These are phyloP conservation scores for Xenopus petersii DNA, from an alignment of 2,797 vertebrate species.

Conservation along the genomic window DNA sequence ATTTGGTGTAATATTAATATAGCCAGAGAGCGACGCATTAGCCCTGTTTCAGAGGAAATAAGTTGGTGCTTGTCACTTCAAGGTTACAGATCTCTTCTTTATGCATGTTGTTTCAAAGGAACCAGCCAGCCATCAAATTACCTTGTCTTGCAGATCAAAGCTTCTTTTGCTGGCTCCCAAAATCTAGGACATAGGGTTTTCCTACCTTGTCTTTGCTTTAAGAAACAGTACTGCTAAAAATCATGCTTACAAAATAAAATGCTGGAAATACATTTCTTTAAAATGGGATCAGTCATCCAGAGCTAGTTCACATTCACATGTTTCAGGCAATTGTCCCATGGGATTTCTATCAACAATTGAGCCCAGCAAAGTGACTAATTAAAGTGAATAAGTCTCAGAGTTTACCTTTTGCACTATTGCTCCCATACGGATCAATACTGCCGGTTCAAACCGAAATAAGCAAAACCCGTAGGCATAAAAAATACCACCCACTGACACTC, in stretches of 20 bases:
- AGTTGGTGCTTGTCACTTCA: constrained; percentile 10
- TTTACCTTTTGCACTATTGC: too few species aligned
- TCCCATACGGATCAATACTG: too few species aligned
- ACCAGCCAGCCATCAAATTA: constrained; percentile 28
- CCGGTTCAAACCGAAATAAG: too few species aligned
- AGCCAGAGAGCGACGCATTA: constrained; percentile 24
- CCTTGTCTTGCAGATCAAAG: constrained; percentile 37
- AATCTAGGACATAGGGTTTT: background rate
- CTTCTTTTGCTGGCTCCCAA: constrained; percentile 10
- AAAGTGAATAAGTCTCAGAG: too few species aligned
- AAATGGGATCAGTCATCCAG: too few species aligned
- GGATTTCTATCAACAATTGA: background rate
- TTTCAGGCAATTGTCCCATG: too few species aligned
- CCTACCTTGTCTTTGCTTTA: background rate
- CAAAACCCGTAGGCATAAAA: too few species aligned
- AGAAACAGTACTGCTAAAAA: background rate
- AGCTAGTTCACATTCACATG: too few species aligned
- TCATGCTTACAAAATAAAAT: too few species aligned
- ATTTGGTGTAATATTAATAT: constrained; percentile 41
- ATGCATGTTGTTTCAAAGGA: constrained; percentile 27
- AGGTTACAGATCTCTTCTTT: constrained; percentile 29
- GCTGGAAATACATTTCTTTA: too few species aligned
- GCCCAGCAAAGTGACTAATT: too few species aligned
- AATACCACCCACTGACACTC: too few species aligned
- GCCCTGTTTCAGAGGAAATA: constrained; percentile 29